Base-by-base conservation (phyloP, 2,888 invertebrate genomes). In the Epirrita christyi region DNA sequence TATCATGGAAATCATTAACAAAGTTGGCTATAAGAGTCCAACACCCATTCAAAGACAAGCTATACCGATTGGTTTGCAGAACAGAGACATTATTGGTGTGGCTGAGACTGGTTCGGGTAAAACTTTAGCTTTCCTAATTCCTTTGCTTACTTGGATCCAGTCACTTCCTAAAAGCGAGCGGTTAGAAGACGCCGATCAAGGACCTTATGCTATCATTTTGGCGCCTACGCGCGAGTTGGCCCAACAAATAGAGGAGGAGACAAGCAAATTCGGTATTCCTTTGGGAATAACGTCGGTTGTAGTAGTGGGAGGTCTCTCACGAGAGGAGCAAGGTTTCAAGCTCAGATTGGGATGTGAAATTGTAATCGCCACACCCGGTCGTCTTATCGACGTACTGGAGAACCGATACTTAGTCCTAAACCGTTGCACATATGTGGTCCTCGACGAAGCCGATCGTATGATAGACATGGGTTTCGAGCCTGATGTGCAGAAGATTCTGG, bases 391-490 rank as follows among this genome's bases (percentile, higher is more conserved):
- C 86, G 99, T 99, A 0, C 88, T 99, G 61, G 99, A 99, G 89
- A 99, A 99, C 88, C 94, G 99, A 59, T 99, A 99, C 83, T 93
- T 99, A 66, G 99, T 99, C 7, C 92, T 99, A 11, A 97, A 96
- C 84, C 97, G 99, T 78, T 99, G 99, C 86, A 99, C 99, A 0
- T 99, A 99, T 83, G 98, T 99, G 59, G 99, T 98, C 4, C 93
- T 97, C 50, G 97, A 98, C 76, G 97, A 98, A 93, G 99, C 99
- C 32, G 99, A 99, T 93, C 95, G 99, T 79, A 99, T 99, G 99
- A 98, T 99, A 86, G 99, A 99, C 93, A 99, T 99, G 97, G 99
- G 99, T 81, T 99, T 99, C 81, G 99, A 99, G 85, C 98, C 98
- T 40, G 97, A 97, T 76, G 99, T 99, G 0, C 98, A 99, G 78